Conservation (phyloP, 2,797 vertebrate genomes). For the Neosalanx taihuensis region DNA sequence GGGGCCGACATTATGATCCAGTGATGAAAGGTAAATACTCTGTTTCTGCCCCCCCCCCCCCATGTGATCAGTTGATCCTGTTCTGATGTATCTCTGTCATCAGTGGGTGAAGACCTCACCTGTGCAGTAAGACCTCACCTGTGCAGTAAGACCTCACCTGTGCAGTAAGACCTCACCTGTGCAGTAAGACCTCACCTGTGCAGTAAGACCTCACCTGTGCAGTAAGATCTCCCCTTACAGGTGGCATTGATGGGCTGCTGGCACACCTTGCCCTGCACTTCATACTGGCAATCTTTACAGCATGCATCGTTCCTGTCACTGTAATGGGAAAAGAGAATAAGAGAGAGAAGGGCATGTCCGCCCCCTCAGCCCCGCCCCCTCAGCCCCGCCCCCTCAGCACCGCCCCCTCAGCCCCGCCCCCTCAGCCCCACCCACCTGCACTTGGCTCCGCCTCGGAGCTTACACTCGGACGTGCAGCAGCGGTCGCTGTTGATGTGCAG, state of each 20-base stretch:
- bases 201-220: constrained; percentile 79
- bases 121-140: too few relatives aligned
- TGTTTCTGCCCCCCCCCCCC: too few relatives aligned
- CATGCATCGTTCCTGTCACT: constrained; percentile 96
- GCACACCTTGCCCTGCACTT: constrained; percentile 83
- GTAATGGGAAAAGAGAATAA: background rate
- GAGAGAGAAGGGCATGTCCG: background rate
- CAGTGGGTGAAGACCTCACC: too few relatives aligned
- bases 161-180: constrained; percentile 74
- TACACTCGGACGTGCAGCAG: constrained; percentile 86
- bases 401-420: background rate
- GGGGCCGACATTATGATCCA: background rate
- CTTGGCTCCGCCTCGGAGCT: constrained; percentile 66
- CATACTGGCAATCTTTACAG: constrained; percentile 86
- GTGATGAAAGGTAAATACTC: background rate
- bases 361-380: background rate
- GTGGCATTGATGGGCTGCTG: constrained; percentile 94
- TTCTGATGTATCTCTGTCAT: background rate
- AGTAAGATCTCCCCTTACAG: constrained; percentile 90
- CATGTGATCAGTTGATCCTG: too few relatives aligned
- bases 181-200: constrained; percentile 75
- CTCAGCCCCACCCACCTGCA: constrained; percentile 82
- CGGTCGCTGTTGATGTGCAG: constrained; percentile 80
- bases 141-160: too few relatives aligned
- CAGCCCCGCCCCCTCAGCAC: background rate